Evolutionary conservation across 2,888 invertebrate species (phyloP), one percentile per base, ranked within the genome.

Genomic region (Panopea generosa): DNA sequence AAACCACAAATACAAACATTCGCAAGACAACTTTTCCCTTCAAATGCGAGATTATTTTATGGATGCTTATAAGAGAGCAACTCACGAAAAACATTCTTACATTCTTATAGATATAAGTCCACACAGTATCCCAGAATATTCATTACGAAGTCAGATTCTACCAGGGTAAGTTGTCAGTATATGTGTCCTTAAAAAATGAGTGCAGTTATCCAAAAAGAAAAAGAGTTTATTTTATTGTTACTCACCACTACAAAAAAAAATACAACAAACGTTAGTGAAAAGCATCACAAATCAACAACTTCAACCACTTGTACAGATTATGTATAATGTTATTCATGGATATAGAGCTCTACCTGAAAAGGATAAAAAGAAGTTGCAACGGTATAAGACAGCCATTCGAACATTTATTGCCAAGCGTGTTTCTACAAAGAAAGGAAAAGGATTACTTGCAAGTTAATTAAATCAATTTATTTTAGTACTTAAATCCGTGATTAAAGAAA

Each of bases 121-220:
- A 49, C 57, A 67, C 49, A 57, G 49, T 57, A n/a, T n/a, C n/a
- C n/a, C n/a, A n/a, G n/a, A n/a, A n/a, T n/a, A n/a, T n/a, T n/a
- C n/a, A n/a, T n/a, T 67, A 43, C 53, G 65, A 55, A 65, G 55
- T 53, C 55, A 65, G 1, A 65, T 65, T 55, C 43, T 65, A 29
- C 55, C 65, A 56, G 65, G 55, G 43, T 43, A 65, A 65, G 55
- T 65, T 27, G 45, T 53, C 16, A 65, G 45, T 43, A 20, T 65
- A 27, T 65, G 53, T 65, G 27, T 65, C n/a, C 65, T 55, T 24
- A 65, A n/a, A 65, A 65, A 65, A 65, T 65, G 65, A 65, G 27
- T 45, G 6, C 18, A n/a, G 40, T 65, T 43, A 27, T 65, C 27
- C 38, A 65, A 18, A 65, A 65, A 43, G 65, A 55, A 65, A 65